phyloP scores from a whole-genome alignment of 2,797 vertebrate species.

The Smutsia gigantea region DNA sequence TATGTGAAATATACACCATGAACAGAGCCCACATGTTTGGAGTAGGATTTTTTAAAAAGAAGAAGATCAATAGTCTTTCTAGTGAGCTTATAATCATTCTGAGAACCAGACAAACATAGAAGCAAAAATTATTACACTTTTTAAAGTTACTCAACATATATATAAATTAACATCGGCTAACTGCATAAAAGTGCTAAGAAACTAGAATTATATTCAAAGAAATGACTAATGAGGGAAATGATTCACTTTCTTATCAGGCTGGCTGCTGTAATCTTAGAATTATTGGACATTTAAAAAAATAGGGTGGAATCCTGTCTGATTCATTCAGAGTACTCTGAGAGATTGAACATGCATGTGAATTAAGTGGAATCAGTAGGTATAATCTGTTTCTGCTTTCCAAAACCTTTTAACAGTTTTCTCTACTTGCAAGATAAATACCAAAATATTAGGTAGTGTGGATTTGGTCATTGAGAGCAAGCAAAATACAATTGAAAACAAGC shows the following conservation, averaged over 20 bases:
- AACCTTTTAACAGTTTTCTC: conserved; percentile 8
- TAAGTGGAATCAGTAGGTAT: background rate
- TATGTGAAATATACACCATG: background rate
- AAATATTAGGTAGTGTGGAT: background rate
- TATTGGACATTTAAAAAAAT: background rate
- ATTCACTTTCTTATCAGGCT: conserved; percentile 38
- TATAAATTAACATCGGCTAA: conserved; percentile 33
- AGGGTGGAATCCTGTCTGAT: background rate
- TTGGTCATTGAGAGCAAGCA: background rate
- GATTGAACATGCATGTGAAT: background rate
- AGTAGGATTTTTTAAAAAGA: conserved; percentile 22
- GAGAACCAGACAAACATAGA: conserved; percentile 5
- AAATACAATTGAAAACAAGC: background rate
- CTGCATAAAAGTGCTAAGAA: conserved; percentile 1
- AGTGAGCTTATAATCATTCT: background rate
- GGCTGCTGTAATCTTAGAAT: background rate
- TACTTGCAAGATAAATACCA: background rate
- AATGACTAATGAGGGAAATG: conserved; percentile 32
- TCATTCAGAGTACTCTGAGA: conserved; percentile 30
- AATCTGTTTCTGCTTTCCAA: background rate
- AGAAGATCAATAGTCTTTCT: conserved; percentile 4
- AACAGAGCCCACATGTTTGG: background rate
- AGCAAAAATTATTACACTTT: conserved; percentile 37
- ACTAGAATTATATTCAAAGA: conserved; percentile 30
- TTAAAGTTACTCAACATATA: conserved; percentile 18